A percentile compares a stretch with the other conserved stretches of the same genome.
phyloP scores from a whole-genome alignment of 2,113 vertebrate species.

The Spermophilus dauricus region DNA sequence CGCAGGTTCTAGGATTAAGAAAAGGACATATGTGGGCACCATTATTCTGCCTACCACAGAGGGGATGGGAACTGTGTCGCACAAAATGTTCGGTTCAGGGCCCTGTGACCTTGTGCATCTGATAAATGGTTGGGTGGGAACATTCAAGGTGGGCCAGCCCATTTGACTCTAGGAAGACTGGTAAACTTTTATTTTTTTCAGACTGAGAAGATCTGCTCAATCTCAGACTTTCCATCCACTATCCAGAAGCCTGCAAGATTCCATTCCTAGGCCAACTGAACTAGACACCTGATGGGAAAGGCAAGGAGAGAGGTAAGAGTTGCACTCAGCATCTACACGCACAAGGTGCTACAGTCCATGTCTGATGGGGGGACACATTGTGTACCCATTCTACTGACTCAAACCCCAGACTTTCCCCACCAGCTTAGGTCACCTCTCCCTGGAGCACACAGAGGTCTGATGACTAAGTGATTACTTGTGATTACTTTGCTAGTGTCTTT shows the following conservation, averaged over 20 bases:
- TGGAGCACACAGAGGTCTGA: no score
- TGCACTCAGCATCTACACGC: no score
- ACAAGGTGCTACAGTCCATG: no score
- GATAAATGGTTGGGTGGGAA: neutral
- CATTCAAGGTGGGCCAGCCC: neutral
- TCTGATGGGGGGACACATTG: no score
- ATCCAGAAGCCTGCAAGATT: neutral
- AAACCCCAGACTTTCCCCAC: no score
- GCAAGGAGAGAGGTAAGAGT: no score
- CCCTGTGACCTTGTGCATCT: neutral
- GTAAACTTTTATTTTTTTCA: neutral
- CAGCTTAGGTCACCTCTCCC: no score
- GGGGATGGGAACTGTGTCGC: neutral
- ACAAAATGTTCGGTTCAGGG: neutral
- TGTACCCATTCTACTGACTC: no score
- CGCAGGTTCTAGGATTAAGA: neutral
- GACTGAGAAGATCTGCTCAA: neutral
- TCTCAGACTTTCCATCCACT: neutral
- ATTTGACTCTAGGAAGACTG: neutral
- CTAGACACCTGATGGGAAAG: neutral
- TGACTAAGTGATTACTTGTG: neutral
- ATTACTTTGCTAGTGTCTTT: conserved; percentile 25
- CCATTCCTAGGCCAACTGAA: rapidly evolving
- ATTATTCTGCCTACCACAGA: neutral
- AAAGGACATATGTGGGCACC: neutral